These are phyloP conservation scores for Gymnoscopelus microlampas DNA, from an alignment of 2,797 vertebrate species.

Conservation along the genomic window DNA sequence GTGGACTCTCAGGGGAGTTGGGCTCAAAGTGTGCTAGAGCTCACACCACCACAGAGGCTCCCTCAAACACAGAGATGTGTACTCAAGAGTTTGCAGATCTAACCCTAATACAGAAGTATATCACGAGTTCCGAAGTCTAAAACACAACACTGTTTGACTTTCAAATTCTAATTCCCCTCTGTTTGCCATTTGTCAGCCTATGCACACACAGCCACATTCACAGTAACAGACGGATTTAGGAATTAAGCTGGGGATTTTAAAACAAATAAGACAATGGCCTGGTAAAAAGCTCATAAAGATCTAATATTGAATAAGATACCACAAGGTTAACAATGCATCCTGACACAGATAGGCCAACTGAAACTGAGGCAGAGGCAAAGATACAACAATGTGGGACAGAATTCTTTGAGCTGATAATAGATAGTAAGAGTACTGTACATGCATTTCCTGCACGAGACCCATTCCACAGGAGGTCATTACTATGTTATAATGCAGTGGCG, in stretches of 20 bases:
- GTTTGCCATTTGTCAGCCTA: conserved; percentile 63
- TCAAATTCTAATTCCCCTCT: conserved; percentile 65
- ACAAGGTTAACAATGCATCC: conserved; percentile 34
- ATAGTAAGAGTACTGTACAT: too few relatives aligned
- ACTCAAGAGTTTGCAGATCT: conserved; percentile 51
- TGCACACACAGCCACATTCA: conserved; percentile 64
- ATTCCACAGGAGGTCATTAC: too few relatives aligned
- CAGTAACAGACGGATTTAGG: conserved; percentile 71
- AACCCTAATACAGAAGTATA: conserved; percentile 63
- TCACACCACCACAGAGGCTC: conserved; percentile 57
- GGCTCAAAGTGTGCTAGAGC: conserved; percentile 46
- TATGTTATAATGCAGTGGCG: too few relatives aligned
- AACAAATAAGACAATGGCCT: conserved; percentile 73
- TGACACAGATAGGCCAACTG: conserved; percentile 35
- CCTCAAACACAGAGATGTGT: conserved; percentile 61
- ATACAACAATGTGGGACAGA: conserved; percentile 19
- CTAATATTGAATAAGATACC: conserved; percentile 50
- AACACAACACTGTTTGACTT: conserved; percentile 67
- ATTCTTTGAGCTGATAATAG: conserved; percentile 12
- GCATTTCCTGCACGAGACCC: too few relatives aligned
- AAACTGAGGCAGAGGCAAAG: background rate
- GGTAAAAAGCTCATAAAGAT: conserved; percentile 63
- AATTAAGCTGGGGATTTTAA: conserved; percentile 72
- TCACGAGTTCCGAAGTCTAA: conserved; percentile 48
- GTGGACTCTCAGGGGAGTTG: conserved; percentile 39